These are phyloP conservation scores for Rotaria magnacalcarata DNA, from an alignment of 2,888 invertebrate genomes.

Conservation along the genomic window DNA sequence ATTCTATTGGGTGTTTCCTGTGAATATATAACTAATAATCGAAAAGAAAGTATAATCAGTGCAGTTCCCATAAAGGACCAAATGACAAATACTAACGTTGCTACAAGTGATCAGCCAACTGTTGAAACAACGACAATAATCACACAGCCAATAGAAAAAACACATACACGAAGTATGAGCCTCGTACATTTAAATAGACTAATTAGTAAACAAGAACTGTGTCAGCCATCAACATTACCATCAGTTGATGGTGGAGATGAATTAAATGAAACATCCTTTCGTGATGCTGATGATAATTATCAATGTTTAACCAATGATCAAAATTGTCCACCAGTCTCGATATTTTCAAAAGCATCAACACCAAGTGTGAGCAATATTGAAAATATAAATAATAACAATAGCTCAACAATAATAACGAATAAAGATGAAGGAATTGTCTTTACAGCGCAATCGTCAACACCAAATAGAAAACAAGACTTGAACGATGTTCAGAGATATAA, in stretches of 20 bases:
- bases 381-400: neutral
- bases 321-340: neutral
- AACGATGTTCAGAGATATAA: constrained; percentile 17
- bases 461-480: neutral
- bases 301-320: neutral
- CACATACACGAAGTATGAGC: constrained; percentile 17
- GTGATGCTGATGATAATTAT: constrained; percentile 28
- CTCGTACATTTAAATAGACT: neutral
- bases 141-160: neutral
- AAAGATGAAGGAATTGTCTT: neutral
- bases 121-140: neutral
- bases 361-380: neutral
- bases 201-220: neutral
- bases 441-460: neutral
- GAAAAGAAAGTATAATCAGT: neutral
- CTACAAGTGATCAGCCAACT: neutral
- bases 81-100: neutral
- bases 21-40: neutral
- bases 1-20: neutral
- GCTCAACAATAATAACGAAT: neutral
- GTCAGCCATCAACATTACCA: neutral
- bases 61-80: neutral
- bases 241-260: neutral
- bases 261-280: constrained; percentile 32
- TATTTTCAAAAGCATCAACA: neutral